phyloP scores from a whole-genome alignment of 2,113 vertebrate species.

The Grus americana region DNA sequence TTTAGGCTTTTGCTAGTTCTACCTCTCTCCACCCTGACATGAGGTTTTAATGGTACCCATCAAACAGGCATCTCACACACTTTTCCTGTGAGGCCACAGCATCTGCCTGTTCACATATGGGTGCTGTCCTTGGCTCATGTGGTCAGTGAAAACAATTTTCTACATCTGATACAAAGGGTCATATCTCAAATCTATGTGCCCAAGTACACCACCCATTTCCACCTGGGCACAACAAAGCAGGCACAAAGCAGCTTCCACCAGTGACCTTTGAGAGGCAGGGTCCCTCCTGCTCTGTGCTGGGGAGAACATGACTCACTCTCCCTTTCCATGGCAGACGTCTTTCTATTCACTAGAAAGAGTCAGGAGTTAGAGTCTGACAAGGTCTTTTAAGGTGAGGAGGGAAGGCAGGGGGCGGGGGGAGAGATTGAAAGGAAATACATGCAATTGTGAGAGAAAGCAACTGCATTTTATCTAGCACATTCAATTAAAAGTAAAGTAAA shows the following conservation, averaged over 20 bases:
- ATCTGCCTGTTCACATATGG: not conserved
- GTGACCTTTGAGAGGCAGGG: not conserved
- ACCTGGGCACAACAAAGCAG: not conserved
- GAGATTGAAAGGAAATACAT: not conserved
- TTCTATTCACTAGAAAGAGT: not conserved
- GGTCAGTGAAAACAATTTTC: not conserved
- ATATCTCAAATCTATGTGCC: not conserved
- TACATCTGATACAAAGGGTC: not conserved
- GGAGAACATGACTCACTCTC: not conserved
- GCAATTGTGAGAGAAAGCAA: not conserved
- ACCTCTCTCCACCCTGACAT: not conserved
- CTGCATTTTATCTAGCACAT: not conserved
- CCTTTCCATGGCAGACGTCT: not conserved
- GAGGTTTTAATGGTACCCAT: not conserved
- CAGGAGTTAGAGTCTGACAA: not conserved
- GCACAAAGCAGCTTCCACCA: not conserved
- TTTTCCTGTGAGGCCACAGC: not conserved
- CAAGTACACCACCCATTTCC: not conserved
- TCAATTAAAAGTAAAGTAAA: not conserved
- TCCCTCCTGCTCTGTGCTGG: not conserved
- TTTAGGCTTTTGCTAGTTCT: not conserved
- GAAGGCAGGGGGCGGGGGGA: too few species aligned
- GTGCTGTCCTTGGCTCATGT: not conserved
- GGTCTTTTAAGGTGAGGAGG: not conserved
- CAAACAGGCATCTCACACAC: not conserved